Base-by-base conservation (phyloP, 2,888 invertebrate species). In the Pteria penguin region DNA sequence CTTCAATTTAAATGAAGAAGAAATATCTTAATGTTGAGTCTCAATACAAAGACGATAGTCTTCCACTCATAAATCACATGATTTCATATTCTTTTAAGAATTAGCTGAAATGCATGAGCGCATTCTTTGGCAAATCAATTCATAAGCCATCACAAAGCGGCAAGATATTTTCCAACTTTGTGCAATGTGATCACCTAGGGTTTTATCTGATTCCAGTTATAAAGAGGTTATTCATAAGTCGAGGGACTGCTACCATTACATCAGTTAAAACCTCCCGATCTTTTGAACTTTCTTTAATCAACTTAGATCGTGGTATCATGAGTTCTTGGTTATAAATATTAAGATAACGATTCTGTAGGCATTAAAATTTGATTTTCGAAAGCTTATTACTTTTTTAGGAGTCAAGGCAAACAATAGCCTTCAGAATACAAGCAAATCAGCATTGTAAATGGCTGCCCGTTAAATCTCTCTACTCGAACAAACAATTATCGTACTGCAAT, bases 261-360 rank as follows among this genome's bases (percentile, higher is more conserved):
- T 26, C 27, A 60, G 60, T 26, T 27, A 11, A 22, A 60, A 60
- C 4, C 27, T 8, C n/a, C 45, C 27, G 60, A 60, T 26, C 60
- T 60, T 60, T 26, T 60, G 60, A 60, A 22, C 60, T 26, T 11
- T 26, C 22, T 26, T 60, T 60, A 26, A 60, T 60, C 60, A 8
- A 27, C 14, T 27, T 27, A 26, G 18, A 60, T 60, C 60, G 24
- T 57, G 14, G 27, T 60, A 26, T 60, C 60, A 60, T 60, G 27
- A 60, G 14, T 26, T 60, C 27, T 26, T 60, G 22, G 27, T 26
- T 18, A 60, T 11, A 22, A 60, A 60, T 60, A 18, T 60, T 26
- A 24, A 26, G 60, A 45, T 45, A 45, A 45, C 8, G 45, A 18
- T 45, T 14, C 18, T 45, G 8, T 45, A 14, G 45, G 18, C 45